Percentiles rank a stretch among this genome's conserved stretches.
Conservation (phyloP, 2,113 vertebrate genomes). For the Camelus bactrianus region DNA sequence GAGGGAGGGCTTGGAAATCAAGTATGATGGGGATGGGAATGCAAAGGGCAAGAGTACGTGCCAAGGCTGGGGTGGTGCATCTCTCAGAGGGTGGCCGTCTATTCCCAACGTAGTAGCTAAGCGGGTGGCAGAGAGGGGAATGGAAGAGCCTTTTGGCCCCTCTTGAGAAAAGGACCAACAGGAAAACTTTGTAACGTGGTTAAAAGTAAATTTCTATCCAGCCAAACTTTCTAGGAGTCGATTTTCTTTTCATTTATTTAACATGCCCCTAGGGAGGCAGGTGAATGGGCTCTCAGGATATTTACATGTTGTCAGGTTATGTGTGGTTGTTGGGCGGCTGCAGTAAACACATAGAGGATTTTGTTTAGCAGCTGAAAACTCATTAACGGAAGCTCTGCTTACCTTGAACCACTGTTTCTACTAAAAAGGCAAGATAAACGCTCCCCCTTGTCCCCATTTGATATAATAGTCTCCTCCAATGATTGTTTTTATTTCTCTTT, state of each 20-base stretch:
- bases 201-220: constrained; percentile 15
- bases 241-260: not conserved
- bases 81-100: not conserved
- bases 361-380: not conserved
- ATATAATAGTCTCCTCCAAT: not conserved
- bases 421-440: not conserved
- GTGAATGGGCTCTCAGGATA: not conserved
- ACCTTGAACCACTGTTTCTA: constrained; percentile 35
- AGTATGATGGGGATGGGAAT: not conserved
- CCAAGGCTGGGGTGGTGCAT: not conserved
- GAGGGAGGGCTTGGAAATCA: not conserved
- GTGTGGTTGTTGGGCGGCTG: not conserved
- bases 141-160: not conserved
- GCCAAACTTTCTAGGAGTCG: not conserved
- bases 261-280: not conserved
- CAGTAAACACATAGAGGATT: not conserved
- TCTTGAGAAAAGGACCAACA: not conserved
- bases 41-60: not conserved
- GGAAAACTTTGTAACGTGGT: not conserved
- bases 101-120: not conserved
- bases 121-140: not conserved
- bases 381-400: not conserved
- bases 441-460: too few relatives aligned
- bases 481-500: not conserved
- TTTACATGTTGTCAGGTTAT: not conserved